phyloP scores from a whole-genome alignment of 2,113 vertebrate species.

The Zosterops pallidus region DNA sequence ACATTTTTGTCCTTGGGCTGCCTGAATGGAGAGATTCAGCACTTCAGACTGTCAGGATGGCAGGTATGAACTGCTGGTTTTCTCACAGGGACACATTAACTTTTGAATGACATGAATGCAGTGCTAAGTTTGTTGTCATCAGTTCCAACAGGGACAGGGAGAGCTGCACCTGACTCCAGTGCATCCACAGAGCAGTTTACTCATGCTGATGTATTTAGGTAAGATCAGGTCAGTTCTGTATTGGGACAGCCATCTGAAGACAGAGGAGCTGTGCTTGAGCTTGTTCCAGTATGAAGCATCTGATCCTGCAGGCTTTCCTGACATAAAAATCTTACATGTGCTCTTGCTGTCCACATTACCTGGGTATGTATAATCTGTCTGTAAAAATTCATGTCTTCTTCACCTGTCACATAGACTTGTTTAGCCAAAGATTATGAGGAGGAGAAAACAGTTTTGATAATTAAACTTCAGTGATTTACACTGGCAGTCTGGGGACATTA shows the following conservation, averaged over 20 bases:
- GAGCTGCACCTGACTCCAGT: background rate
- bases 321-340: background rate
- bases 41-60: background rate
- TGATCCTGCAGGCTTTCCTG: background rate
- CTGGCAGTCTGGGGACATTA: conserved; percentile 35
- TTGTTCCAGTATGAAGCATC: background rate
- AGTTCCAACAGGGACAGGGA: background rate
- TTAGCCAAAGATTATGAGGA: background rate
- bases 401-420: background rate
- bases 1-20: background rate
- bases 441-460: background rate
- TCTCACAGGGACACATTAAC: background rate
- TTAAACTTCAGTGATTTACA: background rate
- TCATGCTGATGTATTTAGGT: background rate
- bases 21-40: background rate
- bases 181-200: background rate
- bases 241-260: background rate
- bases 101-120: background rate
- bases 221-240: background rate
- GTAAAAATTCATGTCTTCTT: background rate
- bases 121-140: background rate
- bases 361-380: background rate
- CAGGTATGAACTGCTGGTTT: background rate
- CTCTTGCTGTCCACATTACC: background rate
- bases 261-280: background rate